Percentiles rank a stretch among this genome's conserved stretches.
Conservation (phyloP, 2,797 vertebrate species). For the Danio choprae region DNA sequence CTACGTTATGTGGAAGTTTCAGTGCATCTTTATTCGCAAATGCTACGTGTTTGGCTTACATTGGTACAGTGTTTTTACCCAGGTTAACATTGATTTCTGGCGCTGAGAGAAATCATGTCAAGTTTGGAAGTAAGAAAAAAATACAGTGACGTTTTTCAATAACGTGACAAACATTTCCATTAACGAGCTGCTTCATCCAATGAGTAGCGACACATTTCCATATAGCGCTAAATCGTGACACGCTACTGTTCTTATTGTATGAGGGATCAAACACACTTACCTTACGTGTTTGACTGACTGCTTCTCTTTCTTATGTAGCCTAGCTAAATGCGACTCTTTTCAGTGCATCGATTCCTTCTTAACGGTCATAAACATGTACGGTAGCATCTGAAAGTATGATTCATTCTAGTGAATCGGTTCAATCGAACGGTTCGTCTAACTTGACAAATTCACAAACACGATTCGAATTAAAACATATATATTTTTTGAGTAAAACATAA, state of each 20-base stretch:
- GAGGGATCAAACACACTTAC: neutral
- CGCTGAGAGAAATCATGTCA: constrained; percentile 69
- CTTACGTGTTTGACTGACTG: neutral
- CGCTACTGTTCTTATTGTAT: neutral
- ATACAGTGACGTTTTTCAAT: neutral
- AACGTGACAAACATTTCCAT: neutral
- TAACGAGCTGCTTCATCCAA: neutral
- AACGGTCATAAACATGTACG: neutral
- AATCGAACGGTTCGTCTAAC: neutral
- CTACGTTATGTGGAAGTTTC: neutral
- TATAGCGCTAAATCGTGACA: neutral
- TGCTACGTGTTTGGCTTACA: constrained; percentile 61
- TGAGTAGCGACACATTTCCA: no score
- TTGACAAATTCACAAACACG: neutral
- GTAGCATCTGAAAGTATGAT: neutral
- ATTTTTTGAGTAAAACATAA: no score
- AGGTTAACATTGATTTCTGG: constrained; percentile 69
- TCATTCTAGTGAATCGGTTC: neutral
- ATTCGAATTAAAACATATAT: no score
- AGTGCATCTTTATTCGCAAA: constrained; percentile 64
- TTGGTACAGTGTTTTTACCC: constrained; percentile 67
- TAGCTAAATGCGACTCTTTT: no score
- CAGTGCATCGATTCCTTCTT: neutral
- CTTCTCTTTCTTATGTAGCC: neutral
- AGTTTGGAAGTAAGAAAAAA: no score